Conservation (phyloP, 2,797 vertebrate genomes). For the Gadopsis bispinosus region DNA sequence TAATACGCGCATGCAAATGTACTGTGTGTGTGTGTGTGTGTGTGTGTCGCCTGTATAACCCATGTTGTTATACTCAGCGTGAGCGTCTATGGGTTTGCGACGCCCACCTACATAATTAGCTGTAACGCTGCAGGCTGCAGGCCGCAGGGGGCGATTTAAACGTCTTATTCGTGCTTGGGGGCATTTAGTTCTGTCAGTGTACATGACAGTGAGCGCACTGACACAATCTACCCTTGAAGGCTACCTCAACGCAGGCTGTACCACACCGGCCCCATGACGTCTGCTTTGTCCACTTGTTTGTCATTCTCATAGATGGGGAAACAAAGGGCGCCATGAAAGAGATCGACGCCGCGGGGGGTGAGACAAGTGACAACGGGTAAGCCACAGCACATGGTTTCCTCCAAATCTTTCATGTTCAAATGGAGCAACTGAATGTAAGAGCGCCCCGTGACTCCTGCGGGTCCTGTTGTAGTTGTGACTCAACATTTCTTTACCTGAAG, state of each 20-base stretch:
- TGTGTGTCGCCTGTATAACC: neutral
- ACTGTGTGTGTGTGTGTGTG: neutral
- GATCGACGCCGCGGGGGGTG: conserved; percentile 85
- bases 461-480: neutral
- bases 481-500: neutral
- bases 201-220: neutral
- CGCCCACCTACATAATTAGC: conserved; percentile 65
- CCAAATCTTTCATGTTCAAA: neutral
- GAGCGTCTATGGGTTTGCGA: conserved; percentile 11
- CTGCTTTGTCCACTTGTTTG: neutral
- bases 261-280: neutral
- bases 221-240: too few species aligned
- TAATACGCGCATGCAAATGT: conserved; percentile 29
- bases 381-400: conserved; percentile 40
- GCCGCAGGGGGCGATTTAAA: too few species aligned
- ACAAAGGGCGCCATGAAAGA: conserved; percentile 89
- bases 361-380: conserved; percentile 83
- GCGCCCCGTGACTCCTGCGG: neutral
- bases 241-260: too few species aligned
- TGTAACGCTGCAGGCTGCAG: conserved; percentile 1
- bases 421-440: neutral
- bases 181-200: neutral
- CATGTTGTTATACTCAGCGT: neutral
- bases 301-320: conserved; percentile 80
- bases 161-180: rapidly evolving